These are phyloP conservation scores for Aspidiotus destructor DNA, from an alignment of 2,888 invertebrate genomes.

Conservation along the genomic window DNA sequence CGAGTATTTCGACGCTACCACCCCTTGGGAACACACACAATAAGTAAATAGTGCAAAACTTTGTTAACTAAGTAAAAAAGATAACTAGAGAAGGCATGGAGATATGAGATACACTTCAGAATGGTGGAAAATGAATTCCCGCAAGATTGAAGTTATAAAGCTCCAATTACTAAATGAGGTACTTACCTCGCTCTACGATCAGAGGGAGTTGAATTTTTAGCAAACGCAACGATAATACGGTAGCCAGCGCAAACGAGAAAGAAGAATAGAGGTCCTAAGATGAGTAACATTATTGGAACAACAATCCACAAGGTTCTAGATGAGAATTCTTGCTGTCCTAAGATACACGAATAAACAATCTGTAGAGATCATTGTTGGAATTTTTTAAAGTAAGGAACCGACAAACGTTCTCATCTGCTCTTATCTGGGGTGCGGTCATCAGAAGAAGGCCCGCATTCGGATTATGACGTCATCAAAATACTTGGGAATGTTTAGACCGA, in stretches of 20 bases:
- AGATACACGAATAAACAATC: neutral
- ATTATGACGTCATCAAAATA: neutral
- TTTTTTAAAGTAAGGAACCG: neutral
- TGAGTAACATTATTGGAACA: slow-evolving; percentile 63
- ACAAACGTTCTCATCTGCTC: neutral
- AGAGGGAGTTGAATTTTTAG: neutral
- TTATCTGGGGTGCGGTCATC: no score
- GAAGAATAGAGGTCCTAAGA: slow-evolving; percentile 66
- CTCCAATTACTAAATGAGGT: neutral
- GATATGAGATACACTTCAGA: no score
- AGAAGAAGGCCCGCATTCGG: no score
- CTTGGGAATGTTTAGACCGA: neutral
- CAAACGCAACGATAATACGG: slow-evolving; percentile 40
- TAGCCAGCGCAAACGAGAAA: slow-evolving; percentile 58
- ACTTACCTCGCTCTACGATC: neutral
- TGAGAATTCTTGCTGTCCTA: slow-evolving; percentile 36
- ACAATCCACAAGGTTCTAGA: slow-evolving; percentile 48
- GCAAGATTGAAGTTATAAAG: neutral
- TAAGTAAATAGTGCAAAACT: no score
- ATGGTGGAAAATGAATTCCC: neutral
- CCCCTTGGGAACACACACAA: no score
- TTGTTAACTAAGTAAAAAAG: no score
- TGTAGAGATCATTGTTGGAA: neutral
- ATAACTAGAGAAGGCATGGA: no score
- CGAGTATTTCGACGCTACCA: no score